Evolutionary conservation across 2,113 vertebrate species (phyloP).

Genomic region (Edolisoma coerulescens): DNA sequence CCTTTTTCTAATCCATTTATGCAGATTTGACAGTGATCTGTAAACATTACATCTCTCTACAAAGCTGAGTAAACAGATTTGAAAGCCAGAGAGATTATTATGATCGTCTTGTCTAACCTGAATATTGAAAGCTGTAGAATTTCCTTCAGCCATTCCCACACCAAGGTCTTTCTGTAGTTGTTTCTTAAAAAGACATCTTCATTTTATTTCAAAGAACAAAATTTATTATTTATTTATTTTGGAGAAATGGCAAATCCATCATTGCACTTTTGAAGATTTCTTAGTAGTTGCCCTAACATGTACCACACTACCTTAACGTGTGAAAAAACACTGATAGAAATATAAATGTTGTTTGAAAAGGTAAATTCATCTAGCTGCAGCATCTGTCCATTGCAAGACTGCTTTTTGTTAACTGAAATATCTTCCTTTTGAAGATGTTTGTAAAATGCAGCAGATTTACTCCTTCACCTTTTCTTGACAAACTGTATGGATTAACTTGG

Average conservation of each 20-base stretch:
- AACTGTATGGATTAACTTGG: background rate
- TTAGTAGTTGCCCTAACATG: background rate
- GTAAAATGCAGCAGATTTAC: background rate
- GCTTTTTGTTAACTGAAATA: constrained; percentile 6
- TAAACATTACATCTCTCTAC: constrained; percentile 24
- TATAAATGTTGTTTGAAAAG: background rate
- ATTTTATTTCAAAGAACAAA: background rate
- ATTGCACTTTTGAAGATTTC: background rate
- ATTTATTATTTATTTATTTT: background rate
- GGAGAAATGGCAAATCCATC: background rate
- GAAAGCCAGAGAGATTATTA: constrained; percentile 10
- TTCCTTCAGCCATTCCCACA: background rate
- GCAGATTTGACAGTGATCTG: constrained; percentile 51
- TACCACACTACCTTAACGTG: background rate
- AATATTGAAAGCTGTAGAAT: background rate
- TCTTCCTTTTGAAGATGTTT: background rate
- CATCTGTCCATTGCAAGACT: background rate
- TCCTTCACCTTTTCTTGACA: background rate
- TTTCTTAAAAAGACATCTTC: background rate
- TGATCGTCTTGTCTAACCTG: constrained; percentile 6
- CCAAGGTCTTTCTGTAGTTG: background rate
- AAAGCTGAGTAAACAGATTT: constrained; percentile 26
- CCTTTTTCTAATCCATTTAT: constrained; percentile 44
- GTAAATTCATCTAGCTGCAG: background rate
- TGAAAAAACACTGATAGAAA: background rate